A percentile compares a stretch with the other conserved stretches of the same genome.
phyloP scores from a whole-genome alignment of 2,797 vertebrate species.

The Phoebastria nigripes region DNA sequence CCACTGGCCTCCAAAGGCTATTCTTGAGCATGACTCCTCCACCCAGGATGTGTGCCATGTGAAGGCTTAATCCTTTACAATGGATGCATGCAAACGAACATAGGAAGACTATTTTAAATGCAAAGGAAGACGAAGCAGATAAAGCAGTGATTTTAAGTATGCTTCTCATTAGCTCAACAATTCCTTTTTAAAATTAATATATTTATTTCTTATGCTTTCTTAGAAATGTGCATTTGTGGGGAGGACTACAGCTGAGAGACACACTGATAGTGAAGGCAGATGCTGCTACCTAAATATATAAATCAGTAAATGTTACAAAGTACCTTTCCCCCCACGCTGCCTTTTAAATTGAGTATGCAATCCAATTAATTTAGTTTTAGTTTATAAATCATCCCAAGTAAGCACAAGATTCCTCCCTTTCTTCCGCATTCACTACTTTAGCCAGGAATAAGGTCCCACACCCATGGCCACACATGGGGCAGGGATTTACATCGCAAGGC shows the following conservation, averaged over 20 bases:
- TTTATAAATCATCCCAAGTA: neutral
- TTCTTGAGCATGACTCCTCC: neutral
- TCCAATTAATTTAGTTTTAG: neutral
- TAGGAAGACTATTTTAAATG: neutral
- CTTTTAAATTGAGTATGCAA: neutral
- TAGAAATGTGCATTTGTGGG: neutral
- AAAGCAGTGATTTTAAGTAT: neutral
- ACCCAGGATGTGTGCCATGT: neutral
- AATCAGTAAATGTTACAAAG: neutral
- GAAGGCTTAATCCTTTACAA: neutral
- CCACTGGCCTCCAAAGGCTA: neutral
- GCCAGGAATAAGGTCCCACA: neutral
- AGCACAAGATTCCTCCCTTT: neutral
- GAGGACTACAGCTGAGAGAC: neutral
- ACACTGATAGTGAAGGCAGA: neutral
- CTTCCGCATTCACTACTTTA: neutral
- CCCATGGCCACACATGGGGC: conserved; percentile 32
- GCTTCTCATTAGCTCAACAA: neutral
- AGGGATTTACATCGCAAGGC: conserved; percentile 29
- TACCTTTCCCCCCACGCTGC: neutral
- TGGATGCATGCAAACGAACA: neutral
- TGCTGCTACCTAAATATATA: neutral
- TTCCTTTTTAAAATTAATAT: neutral
- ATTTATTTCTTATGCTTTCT: neutral
- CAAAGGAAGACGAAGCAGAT: neutral